Percentiles rank a stretch among this genome's conserved stretches.
Evolutionary conservation across 2,113 vertebrate species (phyloP).

Genomic region (Toxotes jaculatrix): DNA sequence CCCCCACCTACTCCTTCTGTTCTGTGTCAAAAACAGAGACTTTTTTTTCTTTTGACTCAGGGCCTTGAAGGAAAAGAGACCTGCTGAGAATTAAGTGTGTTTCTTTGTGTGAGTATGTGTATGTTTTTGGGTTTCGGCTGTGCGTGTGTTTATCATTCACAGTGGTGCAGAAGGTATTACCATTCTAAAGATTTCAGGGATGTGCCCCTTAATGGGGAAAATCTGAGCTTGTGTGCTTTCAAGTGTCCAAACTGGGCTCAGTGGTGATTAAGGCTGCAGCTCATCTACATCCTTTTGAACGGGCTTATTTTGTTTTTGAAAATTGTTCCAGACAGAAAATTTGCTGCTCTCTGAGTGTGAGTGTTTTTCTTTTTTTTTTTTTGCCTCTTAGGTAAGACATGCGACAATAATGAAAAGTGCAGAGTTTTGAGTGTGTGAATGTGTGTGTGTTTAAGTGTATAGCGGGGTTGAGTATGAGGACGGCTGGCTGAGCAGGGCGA

Average conservation of each 20-base stretch:
- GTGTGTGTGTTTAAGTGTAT: not conserved
- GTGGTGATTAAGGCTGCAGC: slow-evolving; percentile 49
- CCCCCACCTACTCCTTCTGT: slow-evolving; percentile 37
- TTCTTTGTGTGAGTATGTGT: slow-evolving; percentile 88
- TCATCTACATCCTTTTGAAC: slow-evolving; percentile 50
- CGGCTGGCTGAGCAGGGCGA: slow-evolving; percentile 43
- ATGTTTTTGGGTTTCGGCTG: slow-evolving; percentile 74
- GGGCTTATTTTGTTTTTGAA: slow-evolving; percentile 33
- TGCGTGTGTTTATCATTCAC: slow-evolving; percentile 89
- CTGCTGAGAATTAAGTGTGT: slow-evolving; percentile 79
- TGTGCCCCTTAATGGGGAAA: slow-evolving; percentile 8
- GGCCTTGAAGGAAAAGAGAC: slow-evolving; percentile 55
- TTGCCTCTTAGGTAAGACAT: slow-evolving; percentile 58
- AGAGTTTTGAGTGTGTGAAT: slow-evolving; percentile 14
- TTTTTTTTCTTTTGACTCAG: slow-evolving; percentile 30
- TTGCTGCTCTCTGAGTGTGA: not conserved
- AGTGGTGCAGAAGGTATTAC: slow-evolving; percentile 90
- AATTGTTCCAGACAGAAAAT: slow-evolving; percentile 15
- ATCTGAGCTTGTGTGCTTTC: slow-evolving; percentile 68
- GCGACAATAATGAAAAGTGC: slow-evolving; percentile 64
- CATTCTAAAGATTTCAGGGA: slow-evolving; percentile 74
- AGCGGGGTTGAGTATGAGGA: slow-evolving; percentile 11
- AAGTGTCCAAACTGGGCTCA: slow-evolving; percentile 46
- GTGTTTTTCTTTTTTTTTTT: slow-evolving; percentile 12
- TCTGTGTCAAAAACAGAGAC: slow-evolving; percentile 37